These are phyloP conservation scores for Platerodrilus igneus DNA, from an alignment of 2,888 invertebrate genomes.

Conservation along the genomic window DNA sequence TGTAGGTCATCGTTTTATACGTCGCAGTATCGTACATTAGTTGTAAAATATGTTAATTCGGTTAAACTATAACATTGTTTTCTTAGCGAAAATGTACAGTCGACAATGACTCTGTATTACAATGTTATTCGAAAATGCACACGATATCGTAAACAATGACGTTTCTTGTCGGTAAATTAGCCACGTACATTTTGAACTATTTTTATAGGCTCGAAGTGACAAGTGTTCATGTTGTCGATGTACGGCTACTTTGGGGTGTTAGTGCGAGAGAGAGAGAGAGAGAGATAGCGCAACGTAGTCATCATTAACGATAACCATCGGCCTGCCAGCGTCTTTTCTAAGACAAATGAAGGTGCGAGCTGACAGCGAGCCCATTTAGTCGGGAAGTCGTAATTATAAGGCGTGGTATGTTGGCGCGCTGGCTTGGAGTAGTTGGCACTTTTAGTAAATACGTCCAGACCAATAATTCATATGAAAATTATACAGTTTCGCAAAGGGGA, in stretches of 20 bases:
- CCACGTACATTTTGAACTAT: conserved; percentile 33
- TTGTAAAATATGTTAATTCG: too few species aligned
- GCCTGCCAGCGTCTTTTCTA: conserved; percentile 40
- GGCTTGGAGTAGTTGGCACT: conserved; percentile 34
- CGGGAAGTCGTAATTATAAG: conserved; percentile 53
- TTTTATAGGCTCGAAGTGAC: conserved; percentile 41
- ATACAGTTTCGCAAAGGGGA: conserved; percentile 13
- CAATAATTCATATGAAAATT: conserved; percentile 16
- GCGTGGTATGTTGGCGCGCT: conserved; percentile 41
- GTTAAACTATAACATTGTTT: too few species aligned
- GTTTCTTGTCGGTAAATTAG: conserved; percentile 32
- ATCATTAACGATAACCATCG: conserved; percentile 48
- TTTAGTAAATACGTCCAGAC: conserved; percentile 40
- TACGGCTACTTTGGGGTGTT: conserved; percentile 35
- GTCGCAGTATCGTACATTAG: too few species aligned
- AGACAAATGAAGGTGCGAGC: conserved; percentile 52
- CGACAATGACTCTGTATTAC: conserved; percentile 18
- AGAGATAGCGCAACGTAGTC: conserved; percentile 34
- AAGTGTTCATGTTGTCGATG: conserved; percentile 40
- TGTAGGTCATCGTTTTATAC: too few species aligned
- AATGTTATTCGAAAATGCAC: conserved; percentile 23
- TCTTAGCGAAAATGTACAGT: too few species aligned
- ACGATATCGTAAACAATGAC: conserved; percentile 24
- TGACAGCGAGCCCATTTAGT: conserved; percentile 50
- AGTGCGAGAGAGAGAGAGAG: conserved; percentile 35